Conservation (phyloP, 2,888 invertebrate species). For the Meiosimyza decipiens region DNA sequence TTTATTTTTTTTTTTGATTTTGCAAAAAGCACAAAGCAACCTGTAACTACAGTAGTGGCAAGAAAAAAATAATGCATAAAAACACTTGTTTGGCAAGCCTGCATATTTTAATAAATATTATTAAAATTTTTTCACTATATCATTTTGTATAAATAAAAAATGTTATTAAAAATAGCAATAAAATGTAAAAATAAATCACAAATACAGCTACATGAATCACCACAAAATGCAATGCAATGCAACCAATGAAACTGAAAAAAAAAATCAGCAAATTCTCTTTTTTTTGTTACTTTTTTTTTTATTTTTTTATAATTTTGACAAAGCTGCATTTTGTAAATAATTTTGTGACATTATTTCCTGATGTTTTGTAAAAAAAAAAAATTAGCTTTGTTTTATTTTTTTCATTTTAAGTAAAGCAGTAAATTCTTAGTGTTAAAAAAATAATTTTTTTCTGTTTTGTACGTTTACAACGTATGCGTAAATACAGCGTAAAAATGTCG, state of each 20-base stretch:
- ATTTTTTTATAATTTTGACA: neutral
- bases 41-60: too few species aligned
- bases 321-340: constrained; percentile 22
- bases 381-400: constrained; percentile 16
- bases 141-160: neutral
- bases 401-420: constrained; percentile 23
- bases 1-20: constrained; percentile 9
- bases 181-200: neutral
- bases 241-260: neutral
- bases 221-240: constrained; percentile 21
- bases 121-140: neutral
- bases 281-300: too few species aligned
- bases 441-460: constrained; percentile 31
- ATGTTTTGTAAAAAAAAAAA: constrained; percentile 3
- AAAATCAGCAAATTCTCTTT: neutral
- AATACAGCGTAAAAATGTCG: constrained; percentile 8
- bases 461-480: constrained; percentile 5
- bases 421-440: constrained; percentile 31
- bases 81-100: neutral
- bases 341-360: constrained; percentile 16
- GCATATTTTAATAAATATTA: constrained; percentile 2
- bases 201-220: neutral
- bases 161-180: neutral
- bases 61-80: too few species aligned
- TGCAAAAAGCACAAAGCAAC: too few species aligned